phyloP scores from a whole-genome alignment of 2,113 vertebrate species.

The Tragelaphus strepsiceros region DNA sequence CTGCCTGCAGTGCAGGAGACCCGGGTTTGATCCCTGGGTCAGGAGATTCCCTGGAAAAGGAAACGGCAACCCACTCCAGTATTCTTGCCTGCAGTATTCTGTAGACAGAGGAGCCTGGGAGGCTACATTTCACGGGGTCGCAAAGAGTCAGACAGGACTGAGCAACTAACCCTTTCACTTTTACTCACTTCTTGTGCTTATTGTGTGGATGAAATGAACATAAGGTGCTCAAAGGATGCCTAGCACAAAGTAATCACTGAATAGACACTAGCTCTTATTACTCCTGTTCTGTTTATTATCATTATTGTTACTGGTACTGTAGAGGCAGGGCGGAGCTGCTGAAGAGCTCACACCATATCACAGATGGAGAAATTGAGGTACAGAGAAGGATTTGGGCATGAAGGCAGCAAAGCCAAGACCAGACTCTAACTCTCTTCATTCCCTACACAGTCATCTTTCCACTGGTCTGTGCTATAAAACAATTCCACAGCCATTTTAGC shows the following conservation, averaged over 20 bases:
- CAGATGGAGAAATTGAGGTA: neutral
- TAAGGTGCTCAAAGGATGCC: rapidly evolving
- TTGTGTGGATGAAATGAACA: neutral
- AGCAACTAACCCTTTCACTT: neutral
- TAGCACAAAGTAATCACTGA: neutral
- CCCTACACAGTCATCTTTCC: neutral
- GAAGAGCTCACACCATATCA: neutral
- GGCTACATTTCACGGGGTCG: neutral
- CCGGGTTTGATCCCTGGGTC: neutral
- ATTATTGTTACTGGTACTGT: neutral
- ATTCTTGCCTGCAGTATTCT: neutral
- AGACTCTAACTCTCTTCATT: neutral
- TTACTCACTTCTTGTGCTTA: neutral
- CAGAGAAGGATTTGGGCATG: neutral
- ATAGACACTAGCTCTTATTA: neutral
- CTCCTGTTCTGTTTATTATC: no score
- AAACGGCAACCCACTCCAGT: neutral
- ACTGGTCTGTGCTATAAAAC: neutral
- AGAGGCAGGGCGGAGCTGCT: neutral
- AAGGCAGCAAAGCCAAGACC: neutral
- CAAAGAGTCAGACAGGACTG: neutral
- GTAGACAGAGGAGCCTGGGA: neutral
- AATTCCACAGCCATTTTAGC: neutral
- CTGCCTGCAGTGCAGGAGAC: neutral
- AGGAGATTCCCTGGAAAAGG: neutral